Evolutionary conservation across 2,888 invertebrate species (phyloP).

Genomic region (Dione juno): DNA sequence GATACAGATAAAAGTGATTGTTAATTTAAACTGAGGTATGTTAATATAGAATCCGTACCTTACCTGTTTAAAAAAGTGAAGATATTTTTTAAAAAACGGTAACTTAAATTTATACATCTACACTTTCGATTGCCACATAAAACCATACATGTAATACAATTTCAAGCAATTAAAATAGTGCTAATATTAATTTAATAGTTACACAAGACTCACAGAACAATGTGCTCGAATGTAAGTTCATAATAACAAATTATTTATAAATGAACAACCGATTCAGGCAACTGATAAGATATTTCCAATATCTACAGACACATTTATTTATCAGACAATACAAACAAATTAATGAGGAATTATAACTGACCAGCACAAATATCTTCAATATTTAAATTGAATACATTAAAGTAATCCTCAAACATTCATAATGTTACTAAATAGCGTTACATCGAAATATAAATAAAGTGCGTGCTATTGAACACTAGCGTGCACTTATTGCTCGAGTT

Average conservation of each 20-base stretch:
- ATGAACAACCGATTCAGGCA: conserved; percentile 55
- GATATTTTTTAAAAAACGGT: not conserved
- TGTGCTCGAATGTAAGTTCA: conserved; percentile 30
- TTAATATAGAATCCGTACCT: not conserved
- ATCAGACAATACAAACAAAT: conserved; percentile 24
- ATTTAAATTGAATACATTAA: conserved; percentile 62
- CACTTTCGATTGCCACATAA: conserved; percentile 44
- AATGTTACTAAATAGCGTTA: conserved; percentile 18
- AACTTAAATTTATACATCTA: conserved; percentile 33
- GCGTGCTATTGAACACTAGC: conserved; percentile 56
- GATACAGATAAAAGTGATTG: no score
- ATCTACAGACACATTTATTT: conserved; percentile 34
- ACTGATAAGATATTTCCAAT: conserved; percentile 67
- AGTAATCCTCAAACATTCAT: conserved; percentile 55
- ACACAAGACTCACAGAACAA: conserved; percentile 50
- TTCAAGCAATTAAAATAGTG: conserved; percentile 53
- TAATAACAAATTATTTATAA: conserved; percentile 53
- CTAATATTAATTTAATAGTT: conserved; percentile 55
- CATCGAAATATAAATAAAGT: conserved; percentile 27
- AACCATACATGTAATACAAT: conserved; percentile 46
- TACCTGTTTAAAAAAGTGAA: not conserved
- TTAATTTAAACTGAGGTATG: no score
- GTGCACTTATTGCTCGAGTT: conserved; percentile 62
- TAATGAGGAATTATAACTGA: conserved; percentile 12
- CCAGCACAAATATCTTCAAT: conserved; percentile 54